Evolutionary conservation across 1,140 invertebrate species (phyloP), one percentile per base, ranked within the genome.

Genomic region (Heliconius himera): DNA sequence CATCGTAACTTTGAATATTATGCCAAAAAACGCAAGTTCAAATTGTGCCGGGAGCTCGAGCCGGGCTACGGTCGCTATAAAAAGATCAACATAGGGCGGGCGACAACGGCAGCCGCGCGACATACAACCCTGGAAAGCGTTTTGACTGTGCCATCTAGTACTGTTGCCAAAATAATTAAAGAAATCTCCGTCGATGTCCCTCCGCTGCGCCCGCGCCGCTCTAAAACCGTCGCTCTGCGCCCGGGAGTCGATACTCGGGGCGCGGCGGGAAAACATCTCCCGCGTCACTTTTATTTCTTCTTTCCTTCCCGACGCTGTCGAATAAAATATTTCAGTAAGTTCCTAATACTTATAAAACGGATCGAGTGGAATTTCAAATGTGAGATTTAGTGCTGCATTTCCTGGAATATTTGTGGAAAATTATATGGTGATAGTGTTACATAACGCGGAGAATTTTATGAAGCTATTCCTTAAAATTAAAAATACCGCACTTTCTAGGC

Each of bases 91-190:
- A 94, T 90, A 92, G 90, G 89, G 94, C 90, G 88, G 89, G 87
- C 89, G 87, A 86, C 90, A 91, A 85, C 90, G 90, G 87, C 91
- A 86, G 88, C 92, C 86, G 86, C 84, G 91, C 93, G 94, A 95
- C 93, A 94, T 92, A 89, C 94, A 95, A 95, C 94, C 94, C 94
- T 95, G 94, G 94, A 94, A 93, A 94, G 89, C 92, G 90, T 91
- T 87, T 92, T 89, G 88, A 88, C 93, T 91, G 90, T 94, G 93
- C 94, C 94, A 94, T 94, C 92, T 91, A 91, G 91, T 93, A 93
- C 94, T 95, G 95, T 95, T 96, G 96, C 96, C 96, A 96, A 96
- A 96, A 96, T 96, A 96, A 96, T 96, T 96, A 96, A 96, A 96
- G 96, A 96, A 96, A 95, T 95, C 95, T 95, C 94, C 95, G 94